Evolutionary conservation across 2,797 vertebrate species (phyloP), one percentile per base, ranked within the genome.

Genomic region (Oophaga sylvatica): DNA sequence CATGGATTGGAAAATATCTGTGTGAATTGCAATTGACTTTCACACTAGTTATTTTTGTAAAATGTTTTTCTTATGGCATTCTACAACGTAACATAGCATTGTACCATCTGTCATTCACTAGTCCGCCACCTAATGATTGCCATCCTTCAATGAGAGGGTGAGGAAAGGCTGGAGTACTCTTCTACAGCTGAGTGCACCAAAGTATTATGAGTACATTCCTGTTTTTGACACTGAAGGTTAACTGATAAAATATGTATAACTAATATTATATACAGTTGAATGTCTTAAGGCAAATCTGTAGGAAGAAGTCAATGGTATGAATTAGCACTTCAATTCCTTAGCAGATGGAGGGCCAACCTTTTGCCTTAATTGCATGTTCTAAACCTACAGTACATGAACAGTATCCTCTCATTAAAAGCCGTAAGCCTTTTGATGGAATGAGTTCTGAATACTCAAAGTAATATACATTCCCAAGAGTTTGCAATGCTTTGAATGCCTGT

Each of bases 201-300:
- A 26, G n/a, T 70, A 82, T 31, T 19, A 26, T n/a, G 41, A 26
- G 56, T 41, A 53, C 60, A 71, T 87, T 87, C 68, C 80, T 82
- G 75, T 87, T 87, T 87, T 63, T 87, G 68, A 68, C 22, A 73
- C 59, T 87, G 68, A 81, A 76, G 79, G 70, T 65, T 81, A 73
- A 70, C 85, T 73, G 63, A 65, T 87, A 87, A 87, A 87, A 87
- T 87, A 81, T 87, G 79, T 71, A 81, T 87, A 81, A 57, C 81
- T 80, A 80, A 79, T 88, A 78, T 80, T 77, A 62, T 62, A 84
- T 79, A 80, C 56, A 26, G 56, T 31, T 71, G 67, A 84, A 57
- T 84, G 81, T 71, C 75, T 81, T 79, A n/a, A 67, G 56, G 81
- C 59, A 80, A 45, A 67, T 56, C 67, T 79, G 81, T 84, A 41